These are phyloP conservation scores for Allobates femoralis DNA, from an alignment of 2,797 vertebrate genomes.

Conservation along the genomic window DNA sequence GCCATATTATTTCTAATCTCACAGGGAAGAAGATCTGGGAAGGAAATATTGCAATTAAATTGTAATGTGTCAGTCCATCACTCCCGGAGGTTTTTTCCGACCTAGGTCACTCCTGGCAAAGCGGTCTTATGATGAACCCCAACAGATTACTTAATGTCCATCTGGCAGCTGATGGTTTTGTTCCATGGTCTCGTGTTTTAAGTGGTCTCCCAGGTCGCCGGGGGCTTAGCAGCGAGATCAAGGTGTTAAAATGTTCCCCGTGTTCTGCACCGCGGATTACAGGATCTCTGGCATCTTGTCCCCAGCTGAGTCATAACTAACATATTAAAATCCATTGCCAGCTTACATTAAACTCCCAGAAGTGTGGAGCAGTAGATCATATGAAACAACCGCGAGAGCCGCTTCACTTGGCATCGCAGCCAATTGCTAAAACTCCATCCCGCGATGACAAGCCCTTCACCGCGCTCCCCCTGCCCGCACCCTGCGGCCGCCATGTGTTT, in stretches of 20 bases:
- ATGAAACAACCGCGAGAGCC: conserved; percentile 32
- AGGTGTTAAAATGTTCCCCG: conserved; percentile 55
- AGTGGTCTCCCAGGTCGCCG: conserved; percentile 11
- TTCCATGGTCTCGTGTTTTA: conserved; percentile 27
- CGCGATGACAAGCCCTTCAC: conserved; percentile 43
- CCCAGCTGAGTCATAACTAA: conserved; percentile 59
- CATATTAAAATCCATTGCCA: conserved; percentile 59
- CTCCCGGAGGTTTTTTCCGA: conserved; percentile 4
- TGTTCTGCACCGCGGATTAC: conserved; percentile 32
- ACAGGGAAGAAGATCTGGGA: neutral
- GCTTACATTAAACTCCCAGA: conserved; percentile 40
- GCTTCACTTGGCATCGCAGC: conserved; percentile 34
- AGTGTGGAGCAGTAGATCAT: conserved; percentile 52
- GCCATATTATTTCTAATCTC: too few relatives aligned
- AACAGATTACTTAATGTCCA: conserved; percentile 8
- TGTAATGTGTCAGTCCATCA: neutral
- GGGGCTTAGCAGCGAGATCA: neutral
- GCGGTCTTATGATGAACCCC: conserved; percentile 12
- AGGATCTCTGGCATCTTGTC: conserved; percentile 49
- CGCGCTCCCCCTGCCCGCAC: neutral
- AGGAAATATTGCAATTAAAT: neutral
- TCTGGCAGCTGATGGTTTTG: conserved; percentile 9
- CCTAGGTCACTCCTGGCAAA: conserved; percentile 17
- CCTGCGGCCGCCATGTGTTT: neutral
- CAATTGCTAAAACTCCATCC: conserved; percentile 19